Percentiles rank a stretch among this genome's conserved stretches.
phyloP scores from a whole-genome alignment of 2,797 vertebrate genomes.

The Otus scops region DNA sequence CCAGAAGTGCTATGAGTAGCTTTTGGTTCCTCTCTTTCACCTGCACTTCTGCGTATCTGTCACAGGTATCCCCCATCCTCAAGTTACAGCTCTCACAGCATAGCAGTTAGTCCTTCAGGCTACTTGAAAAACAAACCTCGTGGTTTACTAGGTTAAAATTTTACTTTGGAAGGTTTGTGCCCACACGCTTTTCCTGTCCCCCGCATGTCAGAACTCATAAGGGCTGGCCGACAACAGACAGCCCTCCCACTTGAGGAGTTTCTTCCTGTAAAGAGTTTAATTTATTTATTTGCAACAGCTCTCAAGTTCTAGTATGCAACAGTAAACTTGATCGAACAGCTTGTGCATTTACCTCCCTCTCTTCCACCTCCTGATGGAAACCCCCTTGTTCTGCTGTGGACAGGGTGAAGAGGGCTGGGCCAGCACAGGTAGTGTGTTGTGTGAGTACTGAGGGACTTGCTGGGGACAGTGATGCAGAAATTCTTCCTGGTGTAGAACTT shows the following conservation, averaged over 20 bases:
- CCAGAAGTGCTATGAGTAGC: accelerated
- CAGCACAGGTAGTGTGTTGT: accelerated
- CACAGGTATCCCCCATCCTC: not conserved
- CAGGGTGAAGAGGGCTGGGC: not conserved
- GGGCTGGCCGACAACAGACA: not conserved
- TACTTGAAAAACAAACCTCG: not conserved
- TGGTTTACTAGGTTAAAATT: not conserved
- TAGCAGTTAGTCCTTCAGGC: not conserved
- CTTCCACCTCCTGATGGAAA: not conserved
- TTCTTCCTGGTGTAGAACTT: not conserved
- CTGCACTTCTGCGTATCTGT: not conserved
- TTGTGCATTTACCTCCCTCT: not conserved
- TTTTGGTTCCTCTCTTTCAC: not conserved
- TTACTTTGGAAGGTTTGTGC: not conserved
- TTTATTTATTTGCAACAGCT: not conserved
- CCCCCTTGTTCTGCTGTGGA: not conserved
- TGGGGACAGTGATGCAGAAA: not conserved
- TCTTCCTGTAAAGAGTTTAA: not conserved
- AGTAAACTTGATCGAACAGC: not conserved
- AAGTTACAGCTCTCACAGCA: not conserved
- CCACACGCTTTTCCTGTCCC: not conserved
- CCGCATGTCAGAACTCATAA: not conserved
- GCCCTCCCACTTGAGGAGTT: not conserved
- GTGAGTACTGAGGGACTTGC: not conserved
- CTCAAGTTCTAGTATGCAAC: not conserved